phyloP scores from a whole-genome alignment of 2,888 invertebrate genomes.

The Meteorus colon region DNA sequence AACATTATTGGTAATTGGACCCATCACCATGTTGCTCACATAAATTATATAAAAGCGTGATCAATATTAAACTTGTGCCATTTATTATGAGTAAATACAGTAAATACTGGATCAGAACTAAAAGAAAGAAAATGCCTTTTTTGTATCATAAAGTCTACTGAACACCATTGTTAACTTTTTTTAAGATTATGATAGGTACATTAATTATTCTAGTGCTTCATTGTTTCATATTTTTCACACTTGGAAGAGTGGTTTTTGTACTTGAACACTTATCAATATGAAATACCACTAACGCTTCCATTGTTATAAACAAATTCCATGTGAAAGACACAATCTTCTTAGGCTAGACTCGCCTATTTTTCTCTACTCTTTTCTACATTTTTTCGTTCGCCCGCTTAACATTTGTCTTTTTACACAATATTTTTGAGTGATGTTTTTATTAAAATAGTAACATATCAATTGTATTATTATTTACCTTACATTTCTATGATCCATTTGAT shows the following conservation, averaged over 20 bases:
- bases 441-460: conserved; percentile 72
- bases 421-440: conserved; percentile 62
- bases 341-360: conserved; percentile 64
- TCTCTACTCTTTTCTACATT: conserved; percentile 51
- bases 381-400: conserved; percentile 44
- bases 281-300: conserved; percentile 47
- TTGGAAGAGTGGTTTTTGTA: conserved; percentile 50
- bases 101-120: conserved; percentile 58
- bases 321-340: conserved; percentile 57
- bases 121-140: conserved; percentile 52
- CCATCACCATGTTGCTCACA: background rate
- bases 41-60: conserved; percentile 8
- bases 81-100: conserved; percentile 59
- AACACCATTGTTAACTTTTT: conserved; percentile 54
- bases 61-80: conserved; percentile 57
- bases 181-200: conserved; percentile 41
- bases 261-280: conserved; percentile 49
- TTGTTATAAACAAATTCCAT: conserved; percentile 55
- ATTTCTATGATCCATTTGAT: conserved; percentile 57
- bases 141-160: conserved; percentile 56
- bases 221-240: conserved; percentile 41
- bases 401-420: conserved; percentile 61
- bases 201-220: conserved; percentile 38
- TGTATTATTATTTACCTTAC: conserved; percentile 59
- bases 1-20: too few species aligned